Base-by-base conservation (phyloP, 1,140 invertebrate species). In the Dermatophagoides farinae region DNA sequence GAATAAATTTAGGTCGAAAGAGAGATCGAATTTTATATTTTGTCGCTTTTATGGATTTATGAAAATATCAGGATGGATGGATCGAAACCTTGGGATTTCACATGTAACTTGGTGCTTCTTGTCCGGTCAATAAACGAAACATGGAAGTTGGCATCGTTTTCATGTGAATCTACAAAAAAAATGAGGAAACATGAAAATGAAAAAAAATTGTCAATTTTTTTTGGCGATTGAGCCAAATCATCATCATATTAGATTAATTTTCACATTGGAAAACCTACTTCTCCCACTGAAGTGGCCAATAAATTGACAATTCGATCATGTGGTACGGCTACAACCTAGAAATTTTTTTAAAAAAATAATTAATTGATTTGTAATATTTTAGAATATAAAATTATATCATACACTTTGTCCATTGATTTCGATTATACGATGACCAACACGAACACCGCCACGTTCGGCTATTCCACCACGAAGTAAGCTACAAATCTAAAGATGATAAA, bases 131-230 rank as follows among this genome's bases (percentile, higher is more conserved):
- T 71, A 99, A 77, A 68, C 93, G 82, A 78, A 96, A 99, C 88
- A 99, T 97, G 55, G 95, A 97, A 62, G 95, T 98, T 64, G 95
- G 95, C 95, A 98, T 98, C 54, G 95, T 99, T 76, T 97, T 97
- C 93, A 99, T 97, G 64, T 96, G 79, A 68, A 99, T 98, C 90
- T 96, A 77, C 23, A 50, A 52, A 61, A 16, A 52, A 23, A 23
- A 23, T 47, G n/a, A 8, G 46, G n/a, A n/a, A n/a, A n/a, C n/a
- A n/a, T n/a, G n/a, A n/a, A 47, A 47, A 47, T 47, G 46, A 23
- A 47, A 47, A n/a, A n/a, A 23, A 47, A 64, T 44, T 25, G 46
- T 47, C 2, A 31, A 20, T n/a, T 14, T 31, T 31, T 31, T 31
- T 31, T 31, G 2, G 31, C 8, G 2, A 8, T 31, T 31, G 20